These are phyloP conservation scores for Patella caerulea DNA, from an alignment of 2,888 invertebrate species.

Conservation along the genomic window DNA sequence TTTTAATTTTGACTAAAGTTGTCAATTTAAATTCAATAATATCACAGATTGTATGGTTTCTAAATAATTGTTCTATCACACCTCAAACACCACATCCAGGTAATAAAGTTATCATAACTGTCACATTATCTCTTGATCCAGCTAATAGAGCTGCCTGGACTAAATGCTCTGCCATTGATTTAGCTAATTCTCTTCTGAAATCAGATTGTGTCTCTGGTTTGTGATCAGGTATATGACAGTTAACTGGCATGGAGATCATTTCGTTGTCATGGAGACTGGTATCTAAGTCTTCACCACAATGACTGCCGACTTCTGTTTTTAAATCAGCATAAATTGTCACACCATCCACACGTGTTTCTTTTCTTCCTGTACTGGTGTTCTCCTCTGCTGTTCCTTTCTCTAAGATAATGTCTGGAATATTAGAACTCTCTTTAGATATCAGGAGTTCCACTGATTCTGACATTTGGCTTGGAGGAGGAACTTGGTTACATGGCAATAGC, in stretches of 20 bases:
- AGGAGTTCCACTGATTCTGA: constrained; percentile 46
- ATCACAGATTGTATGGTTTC: too few relatives aligned
- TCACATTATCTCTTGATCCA: constrained; percentile 66
- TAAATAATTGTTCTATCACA: too few relatives aligned
- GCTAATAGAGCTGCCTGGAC: constrained; percentile 68
- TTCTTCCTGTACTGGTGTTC: background rate
- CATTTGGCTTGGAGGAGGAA: constrained; percentile 59
- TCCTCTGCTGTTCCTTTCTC: background rate
- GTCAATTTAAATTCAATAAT: too few relatives aligned
- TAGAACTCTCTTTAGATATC: background rate
- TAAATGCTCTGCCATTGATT: constrained; percentile 63
- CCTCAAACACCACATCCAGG: constrained; percentile 60
- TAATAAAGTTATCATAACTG: constrained; percentile 64
- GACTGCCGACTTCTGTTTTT: constrained; percentile 52
- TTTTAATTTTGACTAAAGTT: too few relatives aligned
- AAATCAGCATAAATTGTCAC: constrained; percentile 36
- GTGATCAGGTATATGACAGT: constrained; percentile 46
- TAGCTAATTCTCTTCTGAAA: constrained; percentile 52
- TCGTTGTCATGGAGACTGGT: constrained; percentile 49
- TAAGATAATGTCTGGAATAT: background rate
- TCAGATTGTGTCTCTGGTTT: constrained; percentile 49
- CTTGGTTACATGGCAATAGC: constrained; percentile 63
- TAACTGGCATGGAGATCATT: constrained; percentile 45
- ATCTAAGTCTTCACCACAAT: constrained; percentile 38
- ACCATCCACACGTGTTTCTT: constrained; percentile 31